Evolutionary conservation across 2,797 vertebrate species (phyloP).

Genomic region (Thamnophis elegans): DNA sequence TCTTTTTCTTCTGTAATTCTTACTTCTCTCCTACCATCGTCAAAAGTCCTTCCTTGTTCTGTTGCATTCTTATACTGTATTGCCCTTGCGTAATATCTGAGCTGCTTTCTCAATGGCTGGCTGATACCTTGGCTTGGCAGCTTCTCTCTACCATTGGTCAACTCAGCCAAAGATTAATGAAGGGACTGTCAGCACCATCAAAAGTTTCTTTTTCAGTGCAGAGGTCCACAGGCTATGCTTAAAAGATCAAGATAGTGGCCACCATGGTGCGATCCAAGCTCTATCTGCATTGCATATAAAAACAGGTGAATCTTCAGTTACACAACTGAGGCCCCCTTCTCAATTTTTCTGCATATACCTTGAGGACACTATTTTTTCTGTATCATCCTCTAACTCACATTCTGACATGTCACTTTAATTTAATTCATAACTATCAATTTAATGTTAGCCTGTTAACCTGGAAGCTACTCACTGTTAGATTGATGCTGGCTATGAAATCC

Average conservation of each 20-base stretch:
- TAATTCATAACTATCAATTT: neutral
- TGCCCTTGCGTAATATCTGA: neutral
- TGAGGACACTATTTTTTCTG: neutral
- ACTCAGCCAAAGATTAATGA: neutral
- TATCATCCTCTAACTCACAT: neutral
- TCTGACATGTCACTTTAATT: neutral
- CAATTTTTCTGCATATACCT: neutral
- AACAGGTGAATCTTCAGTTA: neutral
- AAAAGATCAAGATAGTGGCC: neutral
- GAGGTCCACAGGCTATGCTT: neutral
- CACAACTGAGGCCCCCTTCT: neutral
- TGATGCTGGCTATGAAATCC: neutral
- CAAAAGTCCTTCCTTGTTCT: neutral
- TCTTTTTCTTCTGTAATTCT: no score
- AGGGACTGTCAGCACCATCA: neutral
- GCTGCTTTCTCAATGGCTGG: neutral
- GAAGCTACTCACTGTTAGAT: neutral
- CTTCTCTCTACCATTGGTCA: neutral
- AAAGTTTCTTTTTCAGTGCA: neutral
- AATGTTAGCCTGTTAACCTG: neutral
- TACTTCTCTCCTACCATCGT: neutral
- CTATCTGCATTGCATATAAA: neutral
- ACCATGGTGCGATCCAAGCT: neutral
- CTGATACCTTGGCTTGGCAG: neutral
- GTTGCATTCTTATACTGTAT: neutral